Conservation (phyloP, 2,888 invertebrate genomes). For the Polylopha cassiicola region DNA sequence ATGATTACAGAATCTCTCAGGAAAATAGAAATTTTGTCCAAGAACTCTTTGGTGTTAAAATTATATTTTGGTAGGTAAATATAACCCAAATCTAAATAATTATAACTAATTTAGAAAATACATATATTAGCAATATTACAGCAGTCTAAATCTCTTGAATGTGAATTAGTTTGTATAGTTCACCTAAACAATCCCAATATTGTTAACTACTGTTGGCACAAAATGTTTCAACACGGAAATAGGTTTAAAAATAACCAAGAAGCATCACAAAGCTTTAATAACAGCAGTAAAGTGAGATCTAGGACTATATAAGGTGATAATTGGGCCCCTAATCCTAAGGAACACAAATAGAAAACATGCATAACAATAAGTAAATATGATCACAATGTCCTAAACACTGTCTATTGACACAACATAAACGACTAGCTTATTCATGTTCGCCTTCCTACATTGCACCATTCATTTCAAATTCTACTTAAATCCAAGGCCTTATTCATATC, state of each 20-base stretch:
- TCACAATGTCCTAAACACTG: constrained; percentile 7
- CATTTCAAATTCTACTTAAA: constrained; percentile 30
- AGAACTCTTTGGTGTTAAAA: constrained; percentile 40
- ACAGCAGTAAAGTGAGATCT: constrained; percentile 46
- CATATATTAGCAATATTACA: neutral
- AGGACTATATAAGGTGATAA: constrained; percentile 12
- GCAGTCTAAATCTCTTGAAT: neutral
- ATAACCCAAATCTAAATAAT: neutral
- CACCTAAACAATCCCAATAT: constrained; percentile 2
- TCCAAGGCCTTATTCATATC: constrained; percentile 25
- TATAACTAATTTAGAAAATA: neutral
- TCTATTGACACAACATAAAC: constrained; percentile 26
- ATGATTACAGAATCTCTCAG: constrained; percentile 28
- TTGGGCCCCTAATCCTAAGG: constrained; percentile 3
- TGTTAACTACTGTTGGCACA: constrained; percentile 10
- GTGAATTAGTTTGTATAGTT: too few relatives aligned
- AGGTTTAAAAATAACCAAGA: constrained; percentile 52
- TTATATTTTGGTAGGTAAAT: constrained; percentile 17
- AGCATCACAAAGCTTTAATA: constrained; percentile 51
- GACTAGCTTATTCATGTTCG: constrained; percentile 55
- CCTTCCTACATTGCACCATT: constrained; percentile 39
- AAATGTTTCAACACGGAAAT: constrained; percentile 24
- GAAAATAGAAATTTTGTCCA: constrained; percentile 26
- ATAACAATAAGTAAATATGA: constrained; percentile 9
- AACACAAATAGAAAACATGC: constrained; percentile 4